phyloP scores from a whole-genome alignment of 2,797 vertebrate genomes.

The Darevskia mixta region DNA sequence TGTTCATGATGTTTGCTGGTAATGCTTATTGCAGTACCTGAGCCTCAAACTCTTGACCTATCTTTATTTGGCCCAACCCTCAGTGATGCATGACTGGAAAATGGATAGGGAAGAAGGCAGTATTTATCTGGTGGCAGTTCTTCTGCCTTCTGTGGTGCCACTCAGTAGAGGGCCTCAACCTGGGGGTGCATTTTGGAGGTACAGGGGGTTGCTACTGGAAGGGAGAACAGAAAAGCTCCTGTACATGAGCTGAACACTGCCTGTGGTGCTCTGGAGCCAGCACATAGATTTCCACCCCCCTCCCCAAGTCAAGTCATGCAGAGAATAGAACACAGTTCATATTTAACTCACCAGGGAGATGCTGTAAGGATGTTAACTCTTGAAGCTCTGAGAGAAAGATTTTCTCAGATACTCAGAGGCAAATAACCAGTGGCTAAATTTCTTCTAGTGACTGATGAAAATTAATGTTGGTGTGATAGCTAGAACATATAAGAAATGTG shows the following conservation, averaged over 20 bases:
- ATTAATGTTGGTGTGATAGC: not conserved
- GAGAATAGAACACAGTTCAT: conserved; percentile 30
- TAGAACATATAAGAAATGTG: not conserved
- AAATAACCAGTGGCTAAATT: conserved; percentile 35
- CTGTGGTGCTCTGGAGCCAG: not conserved
- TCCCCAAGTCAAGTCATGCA: conserved; percentile 26
- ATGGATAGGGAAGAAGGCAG: not conserved
- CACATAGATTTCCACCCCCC: not conserved
- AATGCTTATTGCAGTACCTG: not conserved
- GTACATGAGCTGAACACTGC: not conserved
- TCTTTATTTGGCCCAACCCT: not conserved
- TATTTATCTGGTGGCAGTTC: not conserved
- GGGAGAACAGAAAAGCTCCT: not conserved
- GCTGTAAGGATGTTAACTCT: conserved; percentile 27
- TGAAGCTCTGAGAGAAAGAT: not conserved
- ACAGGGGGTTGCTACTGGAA: not conserved
- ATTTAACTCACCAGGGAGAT: conserved; percentile 30
- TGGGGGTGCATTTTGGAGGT: not conserved
- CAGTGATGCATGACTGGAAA: not conserved
- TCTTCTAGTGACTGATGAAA: not conserved
- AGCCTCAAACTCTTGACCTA: conserved; percentile 9
- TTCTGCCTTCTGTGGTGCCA: not conserved
- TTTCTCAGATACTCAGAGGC: conserved; percentile 22
- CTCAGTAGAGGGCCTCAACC: not conserved
- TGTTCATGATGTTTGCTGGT: not conserved